Evolutionary conservation across 2,888 invertebrate species (phyloP), one percentile per base, ranked within the genome.

Genomic region (Cosmopolites sordidus): DNA sequence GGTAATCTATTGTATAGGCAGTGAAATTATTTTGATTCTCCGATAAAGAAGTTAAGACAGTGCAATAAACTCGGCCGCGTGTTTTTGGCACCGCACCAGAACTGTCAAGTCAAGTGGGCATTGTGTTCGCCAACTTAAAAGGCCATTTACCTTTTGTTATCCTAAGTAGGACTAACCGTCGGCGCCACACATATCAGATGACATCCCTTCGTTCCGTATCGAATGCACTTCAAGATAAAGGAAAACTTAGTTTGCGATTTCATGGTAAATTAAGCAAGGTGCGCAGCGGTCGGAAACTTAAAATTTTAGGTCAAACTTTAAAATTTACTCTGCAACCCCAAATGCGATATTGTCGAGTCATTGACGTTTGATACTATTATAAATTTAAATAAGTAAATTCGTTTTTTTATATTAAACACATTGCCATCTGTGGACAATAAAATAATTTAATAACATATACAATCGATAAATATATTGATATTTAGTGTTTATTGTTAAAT

Each of bases 101-200:
- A 44, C 14, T 12, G 38, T 16, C 12, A 16, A 38, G 42, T 43
- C 43, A 39, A 50, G 43, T 43, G 43, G 44, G 22, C 16, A 43
- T 48, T 50, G 43, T 50, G 16, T 43, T 43, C 50, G 39, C 29
- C 8, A 43, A 50, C 50, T 50, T 43, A 47, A 47, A 52, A 52
- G 51, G 51, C 42, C 51, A 14, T 52, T 52, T 52, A 52, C 51
- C 51, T 47, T 47, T 52, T 41, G 38, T 47, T 52, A 39, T 52
- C 33, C 33, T 22, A 46, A 52, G 51, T 46, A 47, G 51, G 38
- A 43, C 46, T 52, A 47, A 38, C 30, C 38, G 43, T 46, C 43
- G 42, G 51, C 51, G 47, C 51, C 38, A 47, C 30, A 52, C 46
- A 52, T 52, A 52, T 52, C 46, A 42, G 51, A 52, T 52, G 51